Conservation (phyloP, 23 tunicate species). For the Phallusia fumigata region DNA sequence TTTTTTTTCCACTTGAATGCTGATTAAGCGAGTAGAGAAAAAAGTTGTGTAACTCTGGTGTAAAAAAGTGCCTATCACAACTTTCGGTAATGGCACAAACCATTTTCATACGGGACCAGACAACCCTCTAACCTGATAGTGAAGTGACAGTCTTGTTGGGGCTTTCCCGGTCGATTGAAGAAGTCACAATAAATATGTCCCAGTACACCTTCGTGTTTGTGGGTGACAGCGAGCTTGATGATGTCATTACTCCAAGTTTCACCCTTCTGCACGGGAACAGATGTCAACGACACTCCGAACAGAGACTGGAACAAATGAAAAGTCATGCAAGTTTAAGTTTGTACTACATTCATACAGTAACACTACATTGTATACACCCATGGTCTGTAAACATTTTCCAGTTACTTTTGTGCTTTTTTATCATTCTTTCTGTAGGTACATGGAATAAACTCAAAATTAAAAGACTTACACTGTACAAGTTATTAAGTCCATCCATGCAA, state of each 20-base stretch:
- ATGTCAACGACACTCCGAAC: slow-evolving; percentile 55
- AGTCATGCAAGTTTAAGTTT: too few species aligned
- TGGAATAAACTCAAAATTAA: too few species aligned
- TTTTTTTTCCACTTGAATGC: too few species aligned
- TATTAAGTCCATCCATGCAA: slow-evolving; percentile 87
- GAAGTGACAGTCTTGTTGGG: slow-evolving; percentile 96
- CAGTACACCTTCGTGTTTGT: slow-evolving; percentile 34
- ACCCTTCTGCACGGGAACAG: slow-evolving; percentile 55
- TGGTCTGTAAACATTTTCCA: too few species aligned
- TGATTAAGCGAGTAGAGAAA: too few species aligned
- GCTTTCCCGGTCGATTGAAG: slow-evolving; percentile 74
- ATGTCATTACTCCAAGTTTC: slow-evolving; percentile 89
- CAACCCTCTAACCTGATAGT: slow-evolving; percentile 72
- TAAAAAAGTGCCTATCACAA: too few species aligned
- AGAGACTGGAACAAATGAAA: slow-evolving; percentile 40
- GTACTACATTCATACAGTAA: too few species aligned
- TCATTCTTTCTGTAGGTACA: too few species aligned
- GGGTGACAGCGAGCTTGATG: slow-evolving; percentile 65
- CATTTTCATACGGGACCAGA: too few species aligned
- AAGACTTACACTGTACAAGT: slow-evolving; percentile 51
- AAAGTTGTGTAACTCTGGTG: too few species aligned
- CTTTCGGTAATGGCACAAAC: too few species aligned
- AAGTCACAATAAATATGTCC: slow-evolving; percentile 93
- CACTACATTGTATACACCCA: too few species aligned
- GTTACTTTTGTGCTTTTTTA: not conserved